Base-by-base conservation (phyloP, 2,113 vertebrate genomes). In the Macquaria australasica region DNA sequence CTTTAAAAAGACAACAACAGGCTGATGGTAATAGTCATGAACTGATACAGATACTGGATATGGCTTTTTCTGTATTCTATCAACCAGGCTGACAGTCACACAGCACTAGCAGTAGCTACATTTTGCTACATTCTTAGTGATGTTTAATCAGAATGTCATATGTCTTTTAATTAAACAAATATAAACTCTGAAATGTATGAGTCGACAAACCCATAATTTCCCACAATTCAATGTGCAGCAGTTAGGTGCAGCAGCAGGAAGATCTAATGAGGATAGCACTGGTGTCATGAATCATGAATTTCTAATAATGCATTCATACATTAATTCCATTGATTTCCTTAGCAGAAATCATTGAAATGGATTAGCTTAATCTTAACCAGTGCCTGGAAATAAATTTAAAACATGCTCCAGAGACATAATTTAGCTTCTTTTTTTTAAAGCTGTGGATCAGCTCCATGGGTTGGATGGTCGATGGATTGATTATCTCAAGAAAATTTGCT, bases 281-380 rank as follows among this genome's bases (percentile, higher is more conserved):
- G 37, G 50, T 8, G 50, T 67, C 51, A 72, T 28, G 53, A 55
- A 56, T 67, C 51, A 72, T 28, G 53, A 55, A 50, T 31, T 82
- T 77, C 18, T 74, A 59, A n/a, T 63, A 21, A 75, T n/a, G 1
- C 8, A 39, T 63, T 25, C 66, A 15, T 10, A 56, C 14, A 64
- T 73, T 39, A 34, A 69, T 60, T 75, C 8, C 14, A 82, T 59
- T 72, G 58, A 82, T 68, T 73, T 64, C 5, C 28, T n/a, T 1
- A 1, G 9, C 37, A 50, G 48, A 71, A 82, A 63, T 79, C 31
- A 51, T 39, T 82, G 9, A 20, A 70, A 75, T 10, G 55, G 66
- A 82, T 60, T n/a, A 11, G 82, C 12, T 3, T 66, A 79, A 72
- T 62, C 66, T 53, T 34, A 53, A 37, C 20, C 31, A 74, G 18